Percentiles rank a stretch among this genome's conserved stretches.
These are phyloP conservation scores for Apotomis turbidana DNA, from an alignment of 2,888 invertebrate genomes.

Conservation along the genomic window DNA sequence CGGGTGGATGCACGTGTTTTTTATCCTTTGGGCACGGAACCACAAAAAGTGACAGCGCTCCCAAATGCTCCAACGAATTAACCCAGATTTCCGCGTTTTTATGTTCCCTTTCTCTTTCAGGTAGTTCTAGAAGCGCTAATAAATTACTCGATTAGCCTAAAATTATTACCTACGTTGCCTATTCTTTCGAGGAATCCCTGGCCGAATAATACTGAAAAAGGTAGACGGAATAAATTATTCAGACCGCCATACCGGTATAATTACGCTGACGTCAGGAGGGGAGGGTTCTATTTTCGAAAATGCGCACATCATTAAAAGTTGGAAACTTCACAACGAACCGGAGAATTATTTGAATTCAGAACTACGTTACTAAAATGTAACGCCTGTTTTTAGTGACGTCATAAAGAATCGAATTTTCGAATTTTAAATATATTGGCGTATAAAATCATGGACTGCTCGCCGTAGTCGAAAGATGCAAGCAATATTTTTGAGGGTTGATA, in stretches of 20 bases:
- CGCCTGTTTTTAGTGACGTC: background rate
- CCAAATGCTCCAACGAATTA: background rate
- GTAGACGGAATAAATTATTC: background rate
- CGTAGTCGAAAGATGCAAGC: too few species aligned
- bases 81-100: background rate
- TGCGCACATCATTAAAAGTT: conserved; percentile 34
- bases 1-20: too few species aligned
- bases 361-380: conserved; percentile 1
- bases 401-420: background rate
- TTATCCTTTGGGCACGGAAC: too few species aligned
- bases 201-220: background rate
- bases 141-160: conserved; percentile 17
- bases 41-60: background rate
- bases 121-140: background rate
- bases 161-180: background rate
- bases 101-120: background rate
- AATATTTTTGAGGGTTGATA: too few species aligned
- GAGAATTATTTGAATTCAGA: conserved; percentile 12
- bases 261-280: conserved; percentile 20
- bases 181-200: background rate
- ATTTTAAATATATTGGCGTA: too few species aligned
- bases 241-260: conserved; percentile 5
- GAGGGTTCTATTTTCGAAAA: conserved; percentile 27
- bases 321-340: background rate
- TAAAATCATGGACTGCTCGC: too few species aligned